Evolutionary conservation across 2,888 invertebrate genomes (phyloP), one percentile per base, ranked within the genome.

Genomic region (Pseudococcus longispinus): DNA sequence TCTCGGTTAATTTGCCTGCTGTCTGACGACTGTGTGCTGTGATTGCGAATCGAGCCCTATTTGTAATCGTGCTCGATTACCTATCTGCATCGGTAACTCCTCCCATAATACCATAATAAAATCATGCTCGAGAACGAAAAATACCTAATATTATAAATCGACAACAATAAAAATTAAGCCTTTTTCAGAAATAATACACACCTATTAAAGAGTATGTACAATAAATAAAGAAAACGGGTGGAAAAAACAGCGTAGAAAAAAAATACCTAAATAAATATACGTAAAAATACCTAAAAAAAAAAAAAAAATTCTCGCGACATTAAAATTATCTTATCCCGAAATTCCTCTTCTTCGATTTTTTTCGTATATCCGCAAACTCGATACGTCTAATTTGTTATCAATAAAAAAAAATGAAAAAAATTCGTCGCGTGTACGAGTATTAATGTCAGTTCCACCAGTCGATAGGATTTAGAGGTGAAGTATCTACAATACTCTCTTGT

Each of bases 81-180:
- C 46, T 74, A 74, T 70, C 86, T 86, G 86, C 86, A 80, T 80
- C 80, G 86, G 86, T 80, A 86, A 86, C 86, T 86, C 77, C 77
- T 86, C 77, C 86, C 86, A 80, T 46, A 80, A 86, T 77, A 86
- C 86, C 77, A 80, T 86, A 86, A 86, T 80, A 86, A 86, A 80
- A 77, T 86, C 86, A 80, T 86, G 44, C 86, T 86, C 86, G 86
- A 77, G 32, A 77, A 51, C 51, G 86, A 51, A 74, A 55, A 20
- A 86, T 37, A 86, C 86, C 86, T 86, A 37, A 86, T 86, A 42
- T 80, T 42, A 42, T 80, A 80, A 80, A 80, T 80, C 42, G 77
- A 80, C 77, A 77, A 77, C 32, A 80, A 80, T 80, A 80, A 80
- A 42, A 80, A 80, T 70, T 70, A 70, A 32, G 29, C 70, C 70